Evolutionary conservation across 2,797 vertebrate genomes (phyloP).

Genomic region (Heteromormyrus szaboi): DNA sequence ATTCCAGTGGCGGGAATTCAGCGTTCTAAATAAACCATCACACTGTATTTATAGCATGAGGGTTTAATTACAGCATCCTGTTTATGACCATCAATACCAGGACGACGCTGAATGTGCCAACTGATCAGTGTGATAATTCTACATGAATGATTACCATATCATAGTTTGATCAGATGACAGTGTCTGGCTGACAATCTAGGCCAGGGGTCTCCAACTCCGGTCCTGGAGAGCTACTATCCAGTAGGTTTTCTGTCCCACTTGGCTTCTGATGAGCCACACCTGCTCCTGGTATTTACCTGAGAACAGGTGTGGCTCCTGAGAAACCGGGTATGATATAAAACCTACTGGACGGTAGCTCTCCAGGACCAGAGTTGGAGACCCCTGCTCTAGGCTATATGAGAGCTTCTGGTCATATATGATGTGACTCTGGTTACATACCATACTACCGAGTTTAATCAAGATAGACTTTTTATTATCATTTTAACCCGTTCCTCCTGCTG

Average conservation of each 20-base stretch:
- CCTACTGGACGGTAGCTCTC: no score
- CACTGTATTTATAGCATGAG: slow-evolving; percentile 45
- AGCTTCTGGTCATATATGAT: background rate
- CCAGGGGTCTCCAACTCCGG: no score
- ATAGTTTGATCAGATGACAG: background rate
- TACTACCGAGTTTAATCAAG: background rate
- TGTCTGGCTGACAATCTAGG: background rate
- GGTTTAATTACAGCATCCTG: slow-evolving; percentile 34
- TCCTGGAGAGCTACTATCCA: no score
- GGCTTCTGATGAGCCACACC: no score
- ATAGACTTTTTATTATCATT: background rate
- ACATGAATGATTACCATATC: slow-evolving; percentile 24
- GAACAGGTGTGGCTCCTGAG: no score
- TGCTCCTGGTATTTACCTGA: no score
- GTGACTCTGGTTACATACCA: background rate
- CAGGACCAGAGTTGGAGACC: no score
- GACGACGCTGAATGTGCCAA: slow-evolving; percentile 37
- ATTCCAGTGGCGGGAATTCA: slow-evolving; percentile 8
- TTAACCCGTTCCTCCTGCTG: background rate
- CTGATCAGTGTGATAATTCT: slow-evolving; percentile 53
- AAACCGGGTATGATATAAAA: no score
- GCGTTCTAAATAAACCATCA: slow-evolving; percentile 52
- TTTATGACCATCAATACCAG: slow-evolving; percentile 49
- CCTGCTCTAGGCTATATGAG: background rate
- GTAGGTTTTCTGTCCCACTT: no score